phyloP scores from a whole-genome alignment of 2,797 vertebrate species.

The Myripristis jacobus region DNA sequence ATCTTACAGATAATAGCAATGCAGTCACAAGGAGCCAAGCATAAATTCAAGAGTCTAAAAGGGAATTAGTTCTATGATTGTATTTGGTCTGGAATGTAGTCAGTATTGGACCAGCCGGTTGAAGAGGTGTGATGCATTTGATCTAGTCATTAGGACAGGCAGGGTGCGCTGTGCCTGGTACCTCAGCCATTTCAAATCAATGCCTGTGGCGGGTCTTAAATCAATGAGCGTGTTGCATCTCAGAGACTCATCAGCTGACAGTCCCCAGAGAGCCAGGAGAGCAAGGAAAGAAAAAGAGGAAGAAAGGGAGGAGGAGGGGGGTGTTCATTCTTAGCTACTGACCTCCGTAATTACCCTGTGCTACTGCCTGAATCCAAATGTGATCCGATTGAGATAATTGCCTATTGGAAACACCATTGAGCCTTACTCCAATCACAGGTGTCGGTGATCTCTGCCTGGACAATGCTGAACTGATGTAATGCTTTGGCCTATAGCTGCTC shows the following conservation, averaged over 20 bases:
- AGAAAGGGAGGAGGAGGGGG: conserved; percentile 5
- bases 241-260: conserved; percentile 79
- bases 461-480: conserved; percentile 57
- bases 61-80: conserved; percentile 71
- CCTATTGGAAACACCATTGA: conserved; percentile 77
- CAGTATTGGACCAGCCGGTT: conserved; percentile 52
- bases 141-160: conserved; percentile 82
- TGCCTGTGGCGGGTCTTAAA: conserved; percentile 81
- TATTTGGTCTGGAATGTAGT: conserved; percentile 62
- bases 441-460: conserved; percentile 46
- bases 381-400: conserved; percentile 83
- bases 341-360: conserved; percentile 83
- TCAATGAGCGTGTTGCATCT: conserved; percentile 83
- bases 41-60: conserved; percentile 47
- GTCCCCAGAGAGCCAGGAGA: conserved; percentile 71
- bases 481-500: conserved; percentile 51
- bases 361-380: conserved; percentile 83
- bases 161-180: conserved; percentile 67
- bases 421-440: conserved; percentile 67
- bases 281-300: conserved; percentile 41
- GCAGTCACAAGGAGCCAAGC: conserved; percentile 13
- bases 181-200: conserved; percentile 83
- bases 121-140: conserved; percentile 81
- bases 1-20: conserved; percentile 47
- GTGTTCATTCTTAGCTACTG: conserved; percentile 70